Percentiles rank a stretch among this genome's conserved stretches.
Evolutionary conservation across 2,888 invertebrate species (phyloP).

Genomic region (Zelleria hepariella): DNA sequence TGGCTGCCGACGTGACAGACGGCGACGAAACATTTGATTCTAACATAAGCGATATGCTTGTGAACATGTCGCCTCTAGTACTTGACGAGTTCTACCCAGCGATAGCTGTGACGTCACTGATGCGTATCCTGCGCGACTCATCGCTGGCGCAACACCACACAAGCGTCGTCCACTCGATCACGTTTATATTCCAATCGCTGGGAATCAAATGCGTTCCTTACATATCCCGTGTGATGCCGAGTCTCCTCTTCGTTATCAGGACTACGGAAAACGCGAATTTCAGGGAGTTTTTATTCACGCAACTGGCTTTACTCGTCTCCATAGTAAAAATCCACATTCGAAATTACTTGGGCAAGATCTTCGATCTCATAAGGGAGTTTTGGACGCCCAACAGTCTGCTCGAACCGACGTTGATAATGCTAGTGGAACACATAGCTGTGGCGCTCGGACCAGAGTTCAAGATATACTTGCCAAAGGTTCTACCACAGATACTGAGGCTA

Average conservation of each 20-base stretch:
- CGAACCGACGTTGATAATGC: conserved; percentile 88
- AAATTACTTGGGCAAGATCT: conserved; percentile 95
- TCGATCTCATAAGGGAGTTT: conserved; percentile 91
- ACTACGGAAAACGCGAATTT: conserved; percentile 84
- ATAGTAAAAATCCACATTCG: conserved; percentile 98
- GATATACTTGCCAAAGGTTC: conserved; percentile 90
- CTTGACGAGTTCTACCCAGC: conserved; percentile 98
- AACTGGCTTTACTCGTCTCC: conserved; percentile 91
- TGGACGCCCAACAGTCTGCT: conserved; percentile 90
- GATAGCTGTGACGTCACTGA: conserved; percentile 94
- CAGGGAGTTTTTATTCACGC: conserved; percentile 94
- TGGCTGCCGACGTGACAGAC: conserved; percentile 77
- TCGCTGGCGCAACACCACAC: conserved; percentile 92
- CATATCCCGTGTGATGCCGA: conserved; percentile 90
- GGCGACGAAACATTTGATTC: conserved; percentile 69
- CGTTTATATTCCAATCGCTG: conserved; percentile 95
- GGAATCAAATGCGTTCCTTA: conserved; percentile 96
- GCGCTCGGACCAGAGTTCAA: conserved; percentile 97
- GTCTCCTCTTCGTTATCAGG: conserved; percentile 89
- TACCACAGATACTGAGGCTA: conserved; percentile 94
- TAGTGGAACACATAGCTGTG: conserved; percentile 93
- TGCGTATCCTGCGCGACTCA: conserved; percentile 94
- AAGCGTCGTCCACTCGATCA: conserved; percentile 95
- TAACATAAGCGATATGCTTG: conserved; percentile 93
- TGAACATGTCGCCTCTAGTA: conserved; percentile 89